These are phyloP conservation scores for Mungos mungo DNA, from an alignment of 2,113 vertebrate species.

Conservation along the genomic window DNA sequence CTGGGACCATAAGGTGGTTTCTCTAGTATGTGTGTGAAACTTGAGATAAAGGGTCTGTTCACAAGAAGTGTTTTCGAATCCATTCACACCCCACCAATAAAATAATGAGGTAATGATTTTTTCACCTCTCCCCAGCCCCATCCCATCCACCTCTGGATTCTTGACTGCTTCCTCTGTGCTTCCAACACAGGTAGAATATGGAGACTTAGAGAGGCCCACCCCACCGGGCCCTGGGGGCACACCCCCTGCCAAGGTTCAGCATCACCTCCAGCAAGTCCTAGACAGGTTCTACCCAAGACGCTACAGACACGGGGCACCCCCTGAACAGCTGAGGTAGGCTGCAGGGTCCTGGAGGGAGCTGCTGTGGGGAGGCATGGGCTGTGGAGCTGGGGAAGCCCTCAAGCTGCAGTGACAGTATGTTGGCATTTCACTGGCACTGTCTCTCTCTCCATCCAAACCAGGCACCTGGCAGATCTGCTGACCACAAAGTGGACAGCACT, in stretches of 20 bases:
- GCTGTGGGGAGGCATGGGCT: not conserved
- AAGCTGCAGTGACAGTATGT: not conserved
- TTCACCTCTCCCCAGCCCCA: not conserved
- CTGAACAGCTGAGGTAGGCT: constrained; percentile 93
- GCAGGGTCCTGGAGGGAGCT: not conserved
- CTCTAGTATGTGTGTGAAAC: not conserved
- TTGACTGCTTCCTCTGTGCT: not conserved
- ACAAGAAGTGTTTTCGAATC: not conserved
- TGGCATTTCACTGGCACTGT: not conserved
- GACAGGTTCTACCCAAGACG: constrained; percentile 96
- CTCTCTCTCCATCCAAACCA: constrained; percentile 73
- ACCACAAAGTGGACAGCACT: constrained; percentile 94
- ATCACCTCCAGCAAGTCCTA: constrained; percentile 93
- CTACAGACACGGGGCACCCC: constrained; percentile 88
- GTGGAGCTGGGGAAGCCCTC: not conserved
- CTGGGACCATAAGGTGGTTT: not conserved
- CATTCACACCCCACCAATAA: not conserved
- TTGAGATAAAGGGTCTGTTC: not conserved
- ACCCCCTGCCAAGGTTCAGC: constrained; percentile 90
- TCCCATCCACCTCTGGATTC: not conserved
- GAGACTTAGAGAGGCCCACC: constrained; percentile 94
- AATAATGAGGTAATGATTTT: not conserved
- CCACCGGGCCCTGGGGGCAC: constrained; percentile 81
- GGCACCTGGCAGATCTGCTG: constrained; percentile 90
- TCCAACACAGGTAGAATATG: constrained; percentile 92